Base-by-base conservation (phyloP, 1,140 invertebrate species). In the Arctopsyche grandis region DNA sequence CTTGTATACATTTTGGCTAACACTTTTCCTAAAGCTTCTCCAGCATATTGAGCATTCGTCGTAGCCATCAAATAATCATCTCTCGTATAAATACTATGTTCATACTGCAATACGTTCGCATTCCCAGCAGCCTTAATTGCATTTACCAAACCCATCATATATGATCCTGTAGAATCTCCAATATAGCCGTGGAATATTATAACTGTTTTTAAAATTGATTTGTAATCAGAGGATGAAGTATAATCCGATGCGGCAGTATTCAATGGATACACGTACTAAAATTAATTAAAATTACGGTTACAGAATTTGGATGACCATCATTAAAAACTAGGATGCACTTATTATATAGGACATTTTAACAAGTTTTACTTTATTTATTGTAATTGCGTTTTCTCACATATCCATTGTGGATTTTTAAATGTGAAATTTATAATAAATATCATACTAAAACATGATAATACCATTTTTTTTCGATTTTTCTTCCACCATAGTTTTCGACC, bases 21-120 rank as follows among this genome's bases (percentile, higher is more conserved):
- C 0, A 85, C 77, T n/a, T 83, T 81, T 0, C 85, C 87, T 7
- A 88, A 77, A 69, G 81, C 84, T 56, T 84, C 80, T 0, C 86
- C 87, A 48, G 87, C 86, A 79, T 85, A 86, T 9, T 83, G 81
- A 56, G 86, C 84, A 82, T 86, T 86, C 0, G 85, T 86, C 5
- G 84, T 82, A 19, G 86, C 81, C 21, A 85, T 84, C 0, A 87
- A 81, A 80, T 88, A 88, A 60, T 86, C 22, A 9, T 26, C 5
- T 12, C 9, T 29, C 9, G 63, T 26, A 0, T 26, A 9, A 5
- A 0, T 12, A 1, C 24, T 26, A 12, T 66, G 24, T 26, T 66
- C 24, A 1, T 24, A 24, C 21, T 5, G 5, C 10, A 66, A 26
- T 66, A 66, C 63, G 14, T 66, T 66, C 21, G 24, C 4, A 10